A percentile compares a stretch with the other conserved stretches of the same genome.
Evolutionary conservation across 2,888 invertebrate genomes (phyloP).

Genomic region (Gari tellinella): DNA sequence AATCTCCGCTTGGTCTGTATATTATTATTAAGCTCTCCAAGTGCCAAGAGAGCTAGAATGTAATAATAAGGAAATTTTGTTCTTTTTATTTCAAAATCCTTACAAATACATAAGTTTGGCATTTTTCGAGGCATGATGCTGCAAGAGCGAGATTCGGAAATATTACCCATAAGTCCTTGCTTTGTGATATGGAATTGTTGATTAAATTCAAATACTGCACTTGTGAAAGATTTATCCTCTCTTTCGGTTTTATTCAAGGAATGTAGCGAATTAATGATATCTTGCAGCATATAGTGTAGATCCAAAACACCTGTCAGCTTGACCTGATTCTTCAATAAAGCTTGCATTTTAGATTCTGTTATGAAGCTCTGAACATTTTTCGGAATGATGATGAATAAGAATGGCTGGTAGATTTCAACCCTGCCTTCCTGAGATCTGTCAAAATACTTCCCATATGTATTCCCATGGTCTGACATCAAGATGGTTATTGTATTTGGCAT

Average conservation of each 20-base stretch:
- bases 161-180: constrained; percentile 59
- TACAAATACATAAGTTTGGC: constrained; percentile 77
- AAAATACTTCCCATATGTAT: constrained; percentile 73
- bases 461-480: constrained; percentile 78
- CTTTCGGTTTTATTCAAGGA: neutral
- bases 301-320: constrained; percentile 70
- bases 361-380: constrained; percentile 53
- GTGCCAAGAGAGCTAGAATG: constrained; percentile 70
- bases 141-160: constrained; percentile 67
- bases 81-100: constrained; percentile 60
- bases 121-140: constrained; percentile 66
- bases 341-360: constrained; percentile 45
- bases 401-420: constrained; percentile 73
- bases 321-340: constrained; percentile 66
- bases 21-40: constrained; percentile 70
- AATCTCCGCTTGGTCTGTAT: constrained; percentile 62
- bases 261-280: constrained; percentile 30
- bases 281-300: constrained; percentile 68
- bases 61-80: constrained; percentile 50
- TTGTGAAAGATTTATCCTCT: neutral
- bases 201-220: constrained; percentile 36
- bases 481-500: constrained; percentile 71
- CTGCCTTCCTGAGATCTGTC: constrained; percentile 64
- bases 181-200: constrained; percentile 55
- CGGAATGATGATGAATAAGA: constrained; percentile 73